Conservation (phyloP, 2,113 vertebrate genomes). For the Apus apus region DNA sequence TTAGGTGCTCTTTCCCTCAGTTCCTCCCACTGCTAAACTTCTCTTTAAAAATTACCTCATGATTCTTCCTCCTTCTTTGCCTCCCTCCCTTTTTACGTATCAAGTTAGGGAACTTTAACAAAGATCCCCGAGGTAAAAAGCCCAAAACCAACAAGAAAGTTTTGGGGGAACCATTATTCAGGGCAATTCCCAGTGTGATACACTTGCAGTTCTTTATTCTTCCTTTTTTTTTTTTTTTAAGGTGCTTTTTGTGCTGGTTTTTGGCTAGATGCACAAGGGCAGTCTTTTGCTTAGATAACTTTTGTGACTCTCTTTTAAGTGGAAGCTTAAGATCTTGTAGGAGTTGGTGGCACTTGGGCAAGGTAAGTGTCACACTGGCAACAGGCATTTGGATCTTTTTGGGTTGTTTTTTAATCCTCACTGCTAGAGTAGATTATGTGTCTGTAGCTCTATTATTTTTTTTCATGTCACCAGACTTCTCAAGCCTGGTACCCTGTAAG, state of each 20-base stretch:
- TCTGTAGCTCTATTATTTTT: neutral
- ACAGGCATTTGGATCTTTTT: neutral
- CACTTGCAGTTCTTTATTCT: neutral
- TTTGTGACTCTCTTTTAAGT: neutral
- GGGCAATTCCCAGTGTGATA: conserved; percentile 11
- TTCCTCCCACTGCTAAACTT: neutral
- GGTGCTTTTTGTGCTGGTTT: neutral
- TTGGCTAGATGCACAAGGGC: neutral
- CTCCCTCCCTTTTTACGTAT: neutral
- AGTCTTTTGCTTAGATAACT: neutral
- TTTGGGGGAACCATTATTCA: conserved; percentile 15
- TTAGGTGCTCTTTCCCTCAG: neutral
- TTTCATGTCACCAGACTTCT: neutral
- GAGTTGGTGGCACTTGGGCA: neutral
- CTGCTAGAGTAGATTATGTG: neutral
- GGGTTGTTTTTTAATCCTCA: neutral
- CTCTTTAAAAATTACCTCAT: neutral
- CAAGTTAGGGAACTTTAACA: conserved; percentile 23
- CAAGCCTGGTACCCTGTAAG: neutral
- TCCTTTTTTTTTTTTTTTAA: neutral
- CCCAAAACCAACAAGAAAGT: neutral
- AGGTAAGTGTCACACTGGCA: neutral
- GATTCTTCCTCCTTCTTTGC: conserved; percentile 2
- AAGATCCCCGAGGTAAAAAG: conserved; percentile 35
- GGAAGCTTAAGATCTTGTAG: neutral